Conservation (phyloP, 1,140 invertebrate genomes). For the Zaprionus taronus region DNA sequence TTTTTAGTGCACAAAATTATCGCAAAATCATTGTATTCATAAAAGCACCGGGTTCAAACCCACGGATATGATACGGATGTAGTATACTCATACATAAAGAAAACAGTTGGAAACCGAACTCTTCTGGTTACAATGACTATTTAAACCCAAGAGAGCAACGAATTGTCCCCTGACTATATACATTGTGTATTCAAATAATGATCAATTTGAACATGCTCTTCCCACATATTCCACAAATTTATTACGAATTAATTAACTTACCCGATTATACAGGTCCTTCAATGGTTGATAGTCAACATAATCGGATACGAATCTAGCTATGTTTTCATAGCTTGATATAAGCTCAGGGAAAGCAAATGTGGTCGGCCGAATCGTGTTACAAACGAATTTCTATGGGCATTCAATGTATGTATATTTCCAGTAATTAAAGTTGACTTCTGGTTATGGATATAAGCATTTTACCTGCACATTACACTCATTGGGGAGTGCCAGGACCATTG, state of each 20-base stretch:
- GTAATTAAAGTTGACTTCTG: background rate
- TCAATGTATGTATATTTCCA: background rate
- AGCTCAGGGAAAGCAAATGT: constrained; percentile 86
- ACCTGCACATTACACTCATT: constrained; percentile 93
- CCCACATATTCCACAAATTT: background rate
- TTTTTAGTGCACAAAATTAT: too few relatives aligned
- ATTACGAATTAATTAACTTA: constrained; percentile 76
- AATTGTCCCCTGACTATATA: too few relatives aligned
- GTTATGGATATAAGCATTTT: constrained; percentile 34
- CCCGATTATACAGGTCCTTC: constrained; percentile 85
- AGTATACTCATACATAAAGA: too few relatives aligned
- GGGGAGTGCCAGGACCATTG: constrained; percentile 90
- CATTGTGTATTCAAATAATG: too few relatives aligned
- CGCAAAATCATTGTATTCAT: too few relatives aligned
- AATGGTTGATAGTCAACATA: constrained; percentile 86
- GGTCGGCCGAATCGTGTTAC: constrained; percentile 87
- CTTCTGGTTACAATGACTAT: too few relatives aligned
- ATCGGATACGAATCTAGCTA: constrained; percentile 87
- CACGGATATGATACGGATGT: too few relatives aligned
- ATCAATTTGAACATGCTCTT: too few relatives aligned
- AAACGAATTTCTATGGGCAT: constrained; percentile 87
- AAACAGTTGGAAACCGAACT: too few relatives aligned
- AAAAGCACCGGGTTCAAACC: too few relatives aligned
- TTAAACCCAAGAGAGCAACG: too few relatives aligned
- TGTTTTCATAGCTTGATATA: constrained; percentile 85